These are phyloP conservation scores for Halcyon leucocephala DNA, from an alignment of 2,797 vertebrate genomes.

Conservation along the genomic window DNA sequence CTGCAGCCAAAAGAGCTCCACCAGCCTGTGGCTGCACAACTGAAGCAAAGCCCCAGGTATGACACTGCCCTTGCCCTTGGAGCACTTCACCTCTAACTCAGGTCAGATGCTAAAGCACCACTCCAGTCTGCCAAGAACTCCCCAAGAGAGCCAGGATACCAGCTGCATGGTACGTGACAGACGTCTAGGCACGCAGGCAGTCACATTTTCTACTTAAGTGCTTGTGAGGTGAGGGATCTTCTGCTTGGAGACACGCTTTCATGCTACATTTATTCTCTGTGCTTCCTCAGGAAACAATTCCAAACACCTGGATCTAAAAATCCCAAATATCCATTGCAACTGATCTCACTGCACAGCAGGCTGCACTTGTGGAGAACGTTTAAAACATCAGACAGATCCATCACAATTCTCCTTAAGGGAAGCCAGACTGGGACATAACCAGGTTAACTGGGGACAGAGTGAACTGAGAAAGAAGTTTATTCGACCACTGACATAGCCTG, in stretches of 20 bases:
- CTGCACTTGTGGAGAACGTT: neutral
- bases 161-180: neutral
- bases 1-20: neutral
- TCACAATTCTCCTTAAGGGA: neutral
- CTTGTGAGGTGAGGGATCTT: neutral
- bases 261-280: neutral
- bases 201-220: neutral
- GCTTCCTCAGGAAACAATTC: neutral
- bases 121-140: neutral
- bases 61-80: neutral
- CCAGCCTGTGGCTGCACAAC: neutral
- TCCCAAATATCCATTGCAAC: neutral
- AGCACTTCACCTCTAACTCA: neutral
- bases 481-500: neutral
- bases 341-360: neutral
- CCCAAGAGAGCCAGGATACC: neutral
- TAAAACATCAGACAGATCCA: neutral
- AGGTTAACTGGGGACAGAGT: neutral
- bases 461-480: neutral
- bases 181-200: rapidly evolving
- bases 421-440: neutral
- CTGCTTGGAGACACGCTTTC: rapidly evolving
- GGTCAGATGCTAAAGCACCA: neutral
- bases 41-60: neutral
- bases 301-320: neutral